phyloP scores from a whole-genome alignment of 2,113 vertebrate species.

The Patagioenas fasciata region DNA sequence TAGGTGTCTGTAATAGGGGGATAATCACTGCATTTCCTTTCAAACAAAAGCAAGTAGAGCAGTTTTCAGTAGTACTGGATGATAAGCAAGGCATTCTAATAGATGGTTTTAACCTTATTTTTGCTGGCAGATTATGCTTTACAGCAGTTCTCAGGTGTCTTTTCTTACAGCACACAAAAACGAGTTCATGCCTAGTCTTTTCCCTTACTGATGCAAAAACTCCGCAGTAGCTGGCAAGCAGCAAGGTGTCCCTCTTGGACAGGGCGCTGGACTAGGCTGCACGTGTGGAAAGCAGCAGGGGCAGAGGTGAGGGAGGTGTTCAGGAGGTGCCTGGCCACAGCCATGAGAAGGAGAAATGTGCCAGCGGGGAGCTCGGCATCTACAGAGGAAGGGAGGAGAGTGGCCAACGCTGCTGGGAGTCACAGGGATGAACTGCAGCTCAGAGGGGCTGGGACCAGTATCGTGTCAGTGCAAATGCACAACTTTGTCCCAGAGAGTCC shows the following conservation, averaged over 20 bases:
- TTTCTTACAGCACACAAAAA: not conserved
- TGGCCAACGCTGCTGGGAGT: not conserved
- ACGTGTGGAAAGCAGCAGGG: not conserved
- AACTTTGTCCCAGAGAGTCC: not conserved
- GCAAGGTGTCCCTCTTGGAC: not conserved
- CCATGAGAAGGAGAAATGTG: not conserved
- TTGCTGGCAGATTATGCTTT: not conserved
- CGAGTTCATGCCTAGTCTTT: not conserved
- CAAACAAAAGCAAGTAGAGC: not conserved
- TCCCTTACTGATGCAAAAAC: not conserved
- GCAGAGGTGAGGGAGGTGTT: not conserved
- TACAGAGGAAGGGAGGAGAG: not conserved
- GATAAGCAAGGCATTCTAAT: slow-evolving; percentile 4
- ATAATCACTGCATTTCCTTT: slow-evolving; percentile 35
- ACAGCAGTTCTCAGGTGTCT: not conserved
- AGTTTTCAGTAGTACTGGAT: not conserved
- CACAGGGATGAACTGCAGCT: not conserved
- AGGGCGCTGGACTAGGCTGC: not conserved
- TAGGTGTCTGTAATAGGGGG: slow-evolving; percentile 17
- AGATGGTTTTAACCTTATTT: slow-evolving; percentile 11
- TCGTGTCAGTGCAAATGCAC: not conserved
- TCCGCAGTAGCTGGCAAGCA: not conserved
- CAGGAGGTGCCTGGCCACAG: not conserved
- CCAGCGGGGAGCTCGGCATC: not conserved
- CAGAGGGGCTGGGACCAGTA: not conserved